These are phyloP conservation scores for Monoplex corrugatus DNA, from an alignment of 2,888 invertebrate species.

Conservation along the genomic window DNA sequence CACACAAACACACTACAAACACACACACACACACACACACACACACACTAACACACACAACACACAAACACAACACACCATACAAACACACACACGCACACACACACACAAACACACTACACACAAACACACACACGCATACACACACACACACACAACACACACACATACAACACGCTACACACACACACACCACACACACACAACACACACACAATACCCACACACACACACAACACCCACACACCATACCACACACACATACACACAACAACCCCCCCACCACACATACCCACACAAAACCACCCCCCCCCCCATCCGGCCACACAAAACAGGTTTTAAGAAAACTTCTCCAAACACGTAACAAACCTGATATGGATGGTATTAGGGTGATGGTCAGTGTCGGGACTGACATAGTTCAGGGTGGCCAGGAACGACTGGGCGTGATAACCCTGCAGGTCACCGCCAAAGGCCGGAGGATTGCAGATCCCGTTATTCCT, in stretches of 20 bases:
- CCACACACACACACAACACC: no score
- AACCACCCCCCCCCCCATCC: not conserved
- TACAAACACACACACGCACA: no score
- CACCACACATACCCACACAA: not conserved
- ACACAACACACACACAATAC: no score
- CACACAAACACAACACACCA: no score
- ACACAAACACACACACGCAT: not conserved
- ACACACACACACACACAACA: not conserved
- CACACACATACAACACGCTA: no score
- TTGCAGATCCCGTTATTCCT: constrained; percentile 77
- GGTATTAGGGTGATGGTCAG: constrained; percentile 78
- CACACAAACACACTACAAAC: no score
- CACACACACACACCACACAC: no score
- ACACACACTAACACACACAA: no score
- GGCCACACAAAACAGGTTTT: no score
- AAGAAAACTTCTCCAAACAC: not conserved
- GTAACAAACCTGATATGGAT: constrained; percentile 80
- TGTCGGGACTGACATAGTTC: constrained; percentile 76
- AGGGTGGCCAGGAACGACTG: constrained; percentile 81
- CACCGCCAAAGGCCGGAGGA: constrained; percentile 67
- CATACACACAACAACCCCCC: not conserved
- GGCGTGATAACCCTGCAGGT: constrained; percentile 72
- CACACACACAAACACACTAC: no score
- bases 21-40: no score
- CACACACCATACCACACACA: no score